phyloP scores from a whole-genome alignment of 2,113 vertebrate species.

The Hassar affinis region DNA sequence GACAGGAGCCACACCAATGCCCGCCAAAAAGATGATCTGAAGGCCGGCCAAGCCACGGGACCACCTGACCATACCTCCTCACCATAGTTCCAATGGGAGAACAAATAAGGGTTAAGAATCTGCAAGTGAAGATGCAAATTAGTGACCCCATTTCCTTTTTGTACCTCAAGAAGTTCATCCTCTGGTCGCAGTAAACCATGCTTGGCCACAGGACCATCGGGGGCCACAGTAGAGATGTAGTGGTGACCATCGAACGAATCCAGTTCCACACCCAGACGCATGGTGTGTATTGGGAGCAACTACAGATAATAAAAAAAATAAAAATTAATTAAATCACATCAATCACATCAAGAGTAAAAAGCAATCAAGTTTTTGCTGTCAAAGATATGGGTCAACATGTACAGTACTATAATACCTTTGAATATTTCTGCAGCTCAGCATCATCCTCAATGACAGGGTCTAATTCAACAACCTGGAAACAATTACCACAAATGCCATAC shows the following conservation, averaged over 20 bases:
- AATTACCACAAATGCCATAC: not conserved
- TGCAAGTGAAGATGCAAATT: not conserved
- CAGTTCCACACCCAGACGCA: slow-evolving; percentile 90
- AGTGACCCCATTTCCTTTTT: not conserved
- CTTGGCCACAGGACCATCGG: slow-evolving; percentile 80
- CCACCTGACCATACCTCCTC: slow-evolving; percentile 35
- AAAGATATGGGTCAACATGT: not conserved
- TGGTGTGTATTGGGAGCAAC: slow-evolving; percentile 89
- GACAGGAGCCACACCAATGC: slow-evolving; percentile 39
- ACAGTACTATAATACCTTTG: slow-evolving; percentile 76
- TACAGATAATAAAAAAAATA: slow-evolving; percentile 58
- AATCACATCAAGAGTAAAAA: not conserved
- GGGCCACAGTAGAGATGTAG: slow-evolving; percentile 88
- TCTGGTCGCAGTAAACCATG: slow-evolving; percentile 82
- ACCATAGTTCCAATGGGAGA: slow-evolving; percentile 31
- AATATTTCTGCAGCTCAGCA: slow-evolving; percentile 88
- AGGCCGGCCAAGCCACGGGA: slow-evolving; percentile 35
- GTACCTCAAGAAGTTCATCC: slow-evolving; percentile 95
- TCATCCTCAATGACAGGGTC: slow-evolving; percentile 86
- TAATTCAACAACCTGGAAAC: slow-evolving; percentile 81
- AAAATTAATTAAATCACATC: not conserved
- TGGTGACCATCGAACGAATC: slow-evolving; percentile 95
- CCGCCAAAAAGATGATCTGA: slow-evolving; percentile 41
- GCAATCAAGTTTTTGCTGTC: not conserved
- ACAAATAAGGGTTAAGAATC: not conserved